Base-by-base conservation (phyloP, 1,140 invertebrate species). In the Pseudomyrmex concolor region DNA sequence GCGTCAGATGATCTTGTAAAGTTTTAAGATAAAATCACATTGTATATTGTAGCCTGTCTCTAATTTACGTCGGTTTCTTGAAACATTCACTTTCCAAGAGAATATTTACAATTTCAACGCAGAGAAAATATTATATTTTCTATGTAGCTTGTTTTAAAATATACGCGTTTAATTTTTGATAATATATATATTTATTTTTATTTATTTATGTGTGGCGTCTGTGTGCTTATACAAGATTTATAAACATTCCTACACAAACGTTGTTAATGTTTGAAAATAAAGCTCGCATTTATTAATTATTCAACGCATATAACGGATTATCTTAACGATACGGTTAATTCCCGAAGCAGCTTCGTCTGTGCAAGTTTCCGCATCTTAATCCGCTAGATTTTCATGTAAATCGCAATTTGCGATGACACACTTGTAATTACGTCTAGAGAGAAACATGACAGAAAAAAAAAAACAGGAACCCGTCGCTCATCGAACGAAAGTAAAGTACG, bases 401-500 rank as follows among this genome's bases (percentile, higher is more conserved):
- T 71, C 43, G 54, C 43, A 17, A n/a, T 71, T 50, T 50, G 19
- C 59, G 66, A 34, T 59, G 54, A 78, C 43, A 19, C 43, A 64
- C 67, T 15, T 70, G 48, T 72, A 82, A 82, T 73, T 74, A 82
- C 78, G 51, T 54, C 60, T 34, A 34, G 57, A 51, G 57, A 82
- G 59, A 13, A 74, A 63, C 25, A 63, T 43, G 59, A 48, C n/a
- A 54, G 48, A 51, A 82, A 77, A 34, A 67, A 77, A 34, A 51
- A 82, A 34, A 45, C 63, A 60, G 45, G 66, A 70, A 48, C 19
- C 55, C 9, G 54, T 80, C 76, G 54, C 64, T 80, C 76, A 60
- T 80, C 54, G 67, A 71, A 80, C 66, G 76, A 80, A 80, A 80
- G 76, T 78, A 78, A 78, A 68, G 54, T 80, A 80, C 66, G 22